Conservation (phyloP, 2,888 invertebrate genomes). For the Latrodectus hesperus region DNA sequence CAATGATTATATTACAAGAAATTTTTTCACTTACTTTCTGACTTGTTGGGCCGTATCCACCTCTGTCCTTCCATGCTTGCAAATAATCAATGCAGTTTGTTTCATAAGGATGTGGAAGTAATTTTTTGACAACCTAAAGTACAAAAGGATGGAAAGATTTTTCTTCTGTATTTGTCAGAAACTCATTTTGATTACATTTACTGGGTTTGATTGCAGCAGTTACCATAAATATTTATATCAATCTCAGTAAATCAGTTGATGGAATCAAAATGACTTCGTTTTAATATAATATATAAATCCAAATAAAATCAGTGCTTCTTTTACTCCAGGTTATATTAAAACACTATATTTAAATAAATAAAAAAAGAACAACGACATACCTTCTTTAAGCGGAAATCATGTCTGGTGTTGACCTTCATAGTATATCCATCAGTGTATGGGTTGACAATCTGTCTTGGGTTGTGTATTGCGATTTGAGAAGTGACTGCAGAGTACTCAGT, state of each 20-base stretch:
- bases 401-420: not conserved
- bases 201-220: no score
- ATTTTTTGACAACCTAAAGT: conserved; percentile 23
- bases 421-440: conserved; percentile 20
- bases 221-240: no score
- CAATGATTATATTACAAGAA: no score
- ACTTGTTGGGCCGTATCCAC: conserved; percentile 39
- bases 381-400: conserved; percentile 34
- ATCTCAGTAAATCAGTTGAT: no score
- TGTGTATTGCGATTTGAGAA: conserved; percentile 23
- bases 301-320: no score
- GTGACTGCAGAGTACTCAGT: not conserved
- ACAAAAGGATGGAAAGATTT: no score
- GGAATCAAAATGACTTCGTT: no score
- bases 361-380: not conserved
- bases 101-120: conserved; percentile 40
- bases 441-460: conserved; percentile 12
- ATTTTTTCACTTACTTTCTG: conserved; percentile 16
- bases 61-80: conserved; percentile 27
- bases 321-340: no score
- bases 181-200: no score
- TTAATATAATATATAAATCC: no score
- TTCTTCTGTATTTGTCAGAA: no score
- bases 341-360: no score
- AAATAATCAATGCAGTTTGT: conserved; percentile 47